Evolutionary conservation across 1,140 invertebrate species (phyloP), one percentile per base, ranked within the genome.

Genomic region (Drosophila watanabei): DNA sequence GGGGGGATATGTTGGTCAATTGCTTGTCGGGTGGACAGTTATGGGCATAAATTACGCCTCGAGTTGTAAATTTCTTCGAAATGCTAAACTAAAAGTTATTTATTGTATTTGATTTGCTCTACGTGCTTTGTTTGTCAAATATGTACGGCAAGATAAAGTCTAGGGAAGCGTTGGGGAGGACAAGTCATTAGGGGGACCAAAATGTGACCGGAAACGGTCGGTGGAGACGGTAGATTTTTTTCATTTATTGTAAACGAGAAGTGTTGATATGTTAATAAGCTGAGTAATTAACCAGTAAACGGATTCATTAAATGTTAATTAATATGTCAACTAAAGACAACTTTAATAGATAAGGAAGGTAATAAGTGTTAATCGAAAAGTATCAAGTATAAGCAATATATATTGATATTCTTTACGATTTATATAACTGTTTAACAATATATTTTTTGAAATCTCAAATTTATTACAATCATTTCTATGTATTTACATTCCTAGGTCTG

Each of bases 11-110:
- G 61, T 86, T 84, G 78, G 72, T 79, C 85, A 88, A 88, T 88
- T 88, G 81, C 80, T 84, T 82, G 85, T 84, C 37, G 52, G 51
- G 14, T 39, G 85, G 70, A 71, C 84, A 78, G 80, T 88, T 51
- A 73, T 65, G 64, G 76, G 79, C 78, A 88, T 88, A 88, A 89
- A 88, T 88, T 89, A 88, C 49, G 43, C 51, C 66, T 61, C 56
- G 64, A 72, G 81, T 70, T 80, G 85, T 88, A 88, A 81, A 88
- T 88, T 89, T 85, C 79, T 24, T 81, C 45, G 43, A 79, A 84
- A 79, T 81, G 84, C 64, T 87, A 77, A 87, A 84, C 81, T 88
- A 89, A 71, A 89, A 73, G 73, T 84, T 89, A 88, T 88, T 88
- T 88, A 89, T 89, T 80, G 81, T 82, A 89, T 81, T 88, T 78